Base-by-base conservation (phyloP, 1,140 invertebrate species). In the Hyles euphorbiae region DNA sequence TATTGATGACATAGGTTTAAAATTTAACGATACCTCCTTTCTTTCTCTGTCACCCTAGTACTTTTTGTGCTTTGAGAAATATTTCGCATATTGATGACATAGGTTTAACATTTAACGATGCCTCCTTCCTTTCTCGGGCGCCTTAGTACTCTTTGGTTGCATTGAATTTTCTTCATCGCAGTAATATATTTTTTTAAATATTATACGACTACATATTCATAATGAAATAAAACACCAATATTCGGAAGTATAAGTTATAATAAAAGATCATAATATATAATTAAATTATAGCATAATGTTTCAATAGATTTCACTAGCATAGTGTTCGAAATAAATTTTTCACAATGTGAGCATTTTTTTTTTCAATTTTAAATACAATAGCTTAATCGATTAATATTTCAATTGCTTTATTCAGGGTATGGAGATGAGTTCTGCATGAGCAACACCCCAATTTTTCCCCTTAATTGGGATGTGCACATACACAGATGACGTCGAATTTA, bases 181-280 rank as follows among this genome's bases (percentile, higher is more conserved):
- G 22, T 22, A 22, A 22, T 22, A 22, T 22, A 22, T 22, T 1
- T 22, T 22, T 22, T 2, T 22, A 22, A 40, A 36, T 3, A 36
- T 36, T 40, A 2, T 40, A 40, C 2, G 36, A 1, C 22, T 22
- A 22, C 4, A 40, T 40, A 34, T 12, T 43, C 32, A 51, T 22
- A 5, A 8, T 34, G 11, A 56, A 79, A 76, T 76, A 61, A 80
- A 83, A 83, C 71, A 72, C 54, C 49, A 65, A 55, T 69, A 45
- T 59, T 76, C 63, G 81, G 85, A 83, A 85, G 83, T 88, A 88
- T 83, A 83, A 81, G 80, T 83, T 84, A 77, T 87, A 85, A 79
- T 86, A 88, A 88, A 88, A 86, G 71, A 83, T 82, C 8, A 44
- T 52, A 52, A 34, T 73, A 84, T 86, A 87, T 83, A 83, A 77